These are phyloP conservation scores for Oreochromis niloticus DNA, from an alignment of 2,113 vertebrate genomes.

Conservation along the genomic window DNA sequence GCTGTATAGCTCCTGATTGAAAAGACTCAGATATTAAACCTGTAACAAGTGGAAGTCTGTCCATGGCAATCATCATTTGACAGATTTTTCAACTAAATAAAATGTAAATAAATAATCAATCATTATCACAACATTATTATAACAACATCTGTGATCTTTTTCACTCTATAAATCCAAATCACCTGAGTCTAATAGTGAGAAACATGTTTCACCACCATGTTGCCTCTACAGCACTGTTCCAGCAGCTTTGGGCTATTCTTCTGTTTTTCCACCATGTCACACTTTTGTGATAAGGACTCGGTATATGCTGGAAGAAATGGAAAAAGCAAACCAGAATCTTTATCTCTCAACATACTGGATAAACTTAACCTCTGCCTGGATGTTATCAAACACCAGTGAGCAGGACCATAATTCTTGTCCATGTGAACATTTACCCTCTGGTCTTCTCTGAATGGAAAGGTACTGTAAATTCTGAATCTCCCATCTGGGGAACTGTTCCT, in stretches of 20 bases:
- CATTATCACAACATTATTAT: not conserved
- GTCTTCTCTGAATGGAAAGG: constrained; percentile 35
- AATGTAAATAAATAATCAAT: not conserved
- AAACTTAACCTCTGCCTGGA: constrained; percentile 50
- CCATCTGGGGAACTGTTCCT: constrained; percentile 39
- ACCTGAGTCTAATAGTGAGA: not conserved
- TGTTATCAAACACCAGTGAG: constrained; percentile 54
- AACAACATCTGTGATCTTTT: not conserved
- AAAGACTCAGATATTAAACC: not conserved
- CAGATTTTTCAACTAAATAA: not conserved
- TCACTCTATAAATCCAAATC: not conserved
- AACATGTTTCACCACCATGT: not conserved
- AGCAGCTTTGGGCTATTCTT: constrained; percentile 7
- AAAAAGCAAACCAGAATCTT: constrained; percentile 50
- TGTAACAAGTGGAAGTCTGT: not conserved
- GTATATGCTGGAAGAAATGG: constrained; percentile 43
- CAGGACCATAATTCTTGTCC: constrained; percentile 44
- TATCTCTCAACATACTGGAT: constrained; percentile 62
- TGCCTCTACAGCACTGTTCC: not conserved
- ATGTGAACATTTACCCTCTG: constrained; percentile 50
- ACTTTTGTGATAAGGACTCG: constrained; percentile 48
- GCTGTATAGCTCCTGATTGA: not conserved
- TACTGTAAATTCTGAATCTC: constrained; percentile 27
- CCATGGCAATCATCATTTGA: not conserved
- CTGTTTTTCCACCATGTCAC: constrained; percentile 33